These are phyloP conservation scores for Catharus fuscescens DNA, from an alignment of 2,113 vertebrate species.

Conservation along the genomic window DNA sequence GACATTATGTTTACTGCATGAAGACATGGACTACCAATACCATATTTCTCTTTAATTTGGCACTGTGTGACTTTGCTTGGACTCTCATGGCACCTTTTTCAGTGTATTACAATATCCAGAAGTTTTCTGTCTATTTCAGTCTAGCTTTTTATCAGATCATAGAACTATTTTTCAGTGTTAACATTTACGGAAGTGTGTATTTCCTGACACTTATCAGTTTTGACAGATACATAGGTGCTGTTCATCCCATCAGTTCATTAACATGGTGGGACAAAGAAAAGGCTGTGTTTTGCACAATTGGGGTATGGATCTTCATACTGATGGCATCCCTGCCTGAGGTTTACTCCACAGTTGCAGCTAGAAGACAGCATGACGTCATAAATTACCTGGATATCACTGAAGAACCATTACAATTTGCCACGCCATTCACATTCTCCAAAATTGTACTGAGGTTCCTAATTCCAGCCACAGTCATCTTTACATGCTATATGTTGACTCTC, in stretches of 20 bases:
- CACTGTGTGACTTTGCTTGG: conserved; percentile 81
- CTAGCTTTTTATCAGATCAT: conserved; percentile 73
- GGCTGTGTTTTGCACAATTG: conserved; percentile 68
- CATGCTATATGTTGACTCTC: conserved; percentile 71
- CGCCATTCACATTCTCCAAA: conserved; percentile 63
- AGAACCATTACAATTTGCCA: conserved; percentile 45
- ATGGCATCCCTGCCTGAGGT: conserved; percentile 69
- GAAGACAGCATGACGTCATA: not conserved
- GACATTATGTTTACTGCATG: conserved; percentile 68
- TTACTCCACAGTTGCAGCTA: conserved; percentile 52
- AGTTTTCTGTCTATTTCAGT: not conserved
- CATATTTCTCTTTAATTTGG: conserved; percentile 80
- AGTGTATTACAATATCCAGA: conserved; percentile 71
- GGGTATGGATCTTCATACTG: conserved; percentile 67
- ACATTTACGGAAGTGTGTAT: conserved; percentile 79
- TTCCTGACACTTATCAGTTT: conserved; percentile 83
- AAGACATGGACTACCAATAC: conserved; percentile 73
- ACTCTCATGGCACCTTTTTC: conserved; percentile 77
- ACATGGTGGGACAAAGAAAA: conserved; percentile 79
- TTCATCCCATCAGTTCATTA: conserved; percentile 78
- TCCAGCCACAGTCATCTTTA: conserved; percentile 71
- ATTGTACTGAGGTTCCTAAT: conserved; percentile 74
- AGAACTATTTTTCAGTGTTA: conserved; percentile 78
- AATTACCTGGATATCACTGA: conserved; percentile 59
- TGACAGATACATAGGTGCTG: conserved; percentile 77